These are phyloP conservation scores for Clavelina lepadiformis DNA, from an alignment of 23 tunicate species.

Conservation along the genomic window DNA sequence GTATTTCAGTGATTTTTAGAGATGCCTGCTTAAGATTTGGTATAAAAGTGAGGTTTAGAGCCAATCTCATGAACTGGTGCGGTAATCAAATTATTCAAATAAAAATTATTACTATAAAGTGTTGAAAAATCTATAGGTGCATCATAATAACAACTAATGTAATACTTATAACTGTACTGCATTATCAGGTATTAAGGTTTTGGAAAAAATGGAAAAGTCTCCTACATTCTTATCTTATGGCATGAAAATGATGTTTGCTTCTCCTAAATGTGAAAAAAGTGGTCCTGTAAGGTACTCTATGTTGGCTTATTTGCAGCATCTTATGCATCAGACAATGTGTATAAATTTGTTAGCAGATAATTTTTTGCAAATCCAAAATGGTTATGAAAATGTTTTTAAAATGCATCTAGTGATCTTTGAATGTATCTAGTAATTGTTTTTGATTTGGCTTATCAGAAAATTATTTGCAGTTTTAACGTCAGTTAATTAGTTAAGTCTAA, in stretches of 20 bases:
- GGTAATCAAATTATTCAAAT: too few species aligned
- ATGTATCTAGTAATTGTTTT: background rate
- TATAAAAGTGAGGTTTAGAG: too few species aligned
- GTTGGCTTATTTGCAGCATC: background rate
- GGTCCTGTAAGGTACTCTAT: background rate
- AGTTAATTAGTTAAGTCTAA: background rate
- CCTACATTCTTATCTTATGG: conserved; percentile 13
- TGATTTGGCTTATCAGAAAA: conserved; percentile 24
- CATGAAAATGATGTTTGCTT: background rate
- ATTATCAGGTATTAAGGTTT: conserved; percentile 17
- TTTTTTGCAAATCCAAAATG: too few species aligned
- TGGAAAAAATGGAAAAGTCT: conserved; percentile 22
- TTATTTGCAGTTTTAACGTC: conserved; percentile 10
- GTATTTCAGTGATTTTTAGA: background rate
- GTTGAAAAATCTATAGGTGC: too few species aligned
- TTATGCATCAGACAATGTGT: background rate
- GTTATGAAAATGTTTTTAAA: too few species aligned
- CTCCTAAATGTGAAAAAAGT: conserved; percentile 7
- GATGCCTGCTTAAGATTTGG: too few species aligned
- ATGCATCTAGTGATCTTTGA: too few species aligned
- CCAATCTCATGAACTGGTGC: too few species aligned
- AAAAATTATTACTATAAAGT: too few species aligned
- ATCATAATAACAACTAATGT: too few species aligned
- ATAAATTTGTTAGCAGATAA: background rate
- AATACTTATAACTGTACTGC: too few species aligned